Evolutionary conservation across 2,888 invertebrate genomes (phyloP).

Genomic region (Phymatocera aterrima): DNA sequence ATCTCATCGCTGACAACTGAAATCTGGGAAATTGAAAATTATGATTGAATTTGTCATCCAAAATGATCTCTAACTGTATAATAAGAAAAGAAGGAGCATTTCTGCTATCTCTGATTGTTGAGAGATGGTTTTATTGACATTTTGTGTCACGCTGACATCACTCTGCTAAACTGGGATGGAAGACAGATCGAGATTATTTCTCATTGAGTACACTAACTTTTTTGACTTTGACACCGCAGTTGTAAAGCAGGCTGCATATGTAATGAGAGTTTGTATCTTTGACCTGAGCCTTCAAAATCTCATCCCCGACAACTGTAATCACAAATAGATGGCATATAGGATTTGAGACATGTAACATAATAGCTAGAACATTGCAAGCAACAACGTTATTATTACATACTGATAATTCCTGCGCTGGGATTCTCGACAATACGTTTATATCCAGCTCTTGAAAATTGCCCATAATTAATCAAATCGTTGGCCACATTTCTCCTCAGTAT

Average conservation of each 20-base stretch:
- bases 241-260: conserved; percentile 79
- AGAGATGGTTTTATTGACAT: neutral
- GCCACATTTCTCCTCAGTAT: neutral
- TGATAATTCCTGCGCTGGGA: conserved; percentile 27
- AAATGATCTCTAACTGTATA: neutral
- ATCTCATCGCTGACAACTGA: conserved; percentile 82
- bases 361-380: neutral
- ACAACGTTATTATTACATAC: neutral
- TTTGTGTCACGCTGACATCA: neutral
- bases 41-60: conserved; percentile 27
- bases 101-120: neutral
- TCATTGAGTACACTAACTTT: conserved; percentile 71
- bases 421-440: neutral
- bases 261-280: conserved; percentile 83
- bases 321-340: conserved; percentile 23
- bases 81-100: neutral
- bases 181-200: neutral
- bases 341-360: no score
- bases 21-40: conserved; percentile 73
- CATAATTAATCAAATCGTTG: neutral
- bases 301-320: conserved; percentile 84
- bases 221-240: conserved; percentile 80
- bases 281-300: conserved; percentile 84
- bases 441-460: neutral
- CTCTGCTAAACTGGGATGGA: no score